phyloP scores from a whole-genome alignment of 2,888 invertebrate species.

The Ochlodes sylvanus region DNA sequence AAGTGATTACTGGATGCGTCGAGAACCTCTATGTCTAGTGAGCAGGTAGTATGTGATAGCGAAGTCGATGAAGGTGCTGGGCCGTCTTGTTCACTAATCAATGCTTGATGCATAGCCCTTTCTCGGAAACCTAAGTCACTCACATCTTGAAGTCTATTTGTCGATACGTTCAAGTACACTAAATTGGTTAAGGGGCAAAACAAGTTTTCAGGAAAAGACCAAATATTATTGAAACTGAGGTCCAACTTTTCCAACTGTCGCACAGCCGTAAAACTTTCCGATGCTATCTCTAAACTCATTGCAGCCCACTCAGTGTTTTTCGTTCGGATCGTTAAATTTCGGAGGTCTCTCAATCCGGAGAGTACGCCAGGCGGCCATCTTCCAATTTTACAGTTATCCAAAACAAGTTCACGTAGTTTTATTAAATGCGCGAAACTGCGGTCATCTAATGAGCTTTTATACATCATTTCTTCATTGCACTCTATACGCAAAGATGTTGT shows the following conservation, averaged over 20 bases:
- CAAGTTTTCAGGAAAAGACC: conserved; percentile 93
- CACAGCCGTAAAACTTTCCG: conserved; percentile 90
- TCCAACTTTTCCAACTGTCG: conserved; percentile 93
- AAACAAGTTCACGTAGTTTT: conserved; percentile 90
- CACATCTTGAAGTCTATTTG: conserved; percentile 94
- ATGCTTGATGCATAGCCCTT: conserved; percentile 86
- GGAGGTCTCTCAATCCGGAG: conserved; percentile 91
- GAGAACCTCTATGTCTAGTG: conserved; percentile 91
- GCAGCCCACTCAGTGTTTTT: conserved; percentile 94
- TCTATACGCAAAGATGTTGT: conserved; percentile 91
- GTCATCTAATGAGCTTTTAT: conserved; percentile 91
- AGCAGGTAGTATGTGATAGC: conserved; percentile 86
- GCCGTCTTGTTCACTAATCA: conserved; percentile 86
- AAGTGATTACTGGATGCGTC: conserved; percentile 95
- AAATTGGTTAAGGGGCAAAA: conserved; percentile 93
- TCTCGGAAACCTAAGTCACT: conserved; percentile 94
- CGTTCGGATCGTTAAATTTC: conserved; percentile 93
- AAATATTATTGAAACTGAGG: conserved; percentile 94
- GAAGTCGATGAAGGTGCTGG: conserved; percentile 71
- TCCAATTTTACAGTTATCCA: conserved; percentile 94
- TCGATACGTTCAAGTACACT: conserved; percentile 92
- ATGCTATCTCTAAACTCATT: conserved; percentile 92
- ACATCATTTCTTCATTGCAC: conserved; percentile 92
- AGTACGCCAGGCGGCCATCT: conserved; percentile 93
- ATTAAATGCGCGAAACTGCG: conserved; percentile 92